Evolutionary conservation across 53 echinoderm and acorn worm genomes (phyloP).

Genomic region (Actinopyga echinites): DNA sequence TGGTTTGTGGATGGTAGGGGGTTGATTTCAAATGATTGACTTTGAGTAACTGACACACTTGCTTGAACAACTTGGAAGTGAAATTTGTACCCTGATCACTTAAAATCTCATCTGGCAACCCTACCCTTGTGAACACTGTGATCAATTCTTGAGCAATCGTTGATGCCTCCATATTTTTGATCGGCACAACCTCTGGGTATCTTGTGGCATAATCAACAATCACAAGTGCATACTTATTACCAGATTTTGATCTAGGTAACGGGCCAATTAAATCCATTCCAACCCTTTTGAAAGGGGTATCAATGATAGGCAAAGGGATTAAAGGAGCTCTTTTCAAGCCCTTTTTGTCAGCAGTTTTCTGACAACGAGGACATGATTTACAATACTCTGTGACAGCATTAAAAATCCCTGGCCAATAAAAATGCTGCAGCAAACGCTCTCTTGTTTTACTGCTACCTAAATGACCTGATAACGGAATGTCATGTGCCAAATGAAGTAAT

Average conservation of each 20-base stretch:
- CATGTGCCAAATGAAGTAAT: slow-evolving; percentile 16
- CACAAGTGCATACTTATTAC: slow-evolving; percentile 26
- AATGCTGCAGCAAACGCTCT: not conserved
- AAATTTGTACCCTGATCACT: slow-evolving; percentile 37
- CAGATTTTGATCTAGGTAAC: not conserved
- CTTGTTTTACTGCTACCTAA: slow-evolving; percentile 16
- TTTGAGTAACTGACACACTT: not conserved
- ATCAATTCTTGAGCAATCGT: slow-evolving; percentile 24
- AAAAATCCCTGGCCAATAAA: slow-evolving; percentile 35
- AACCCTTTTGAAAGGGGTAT: slow-evolving; percentile 36
- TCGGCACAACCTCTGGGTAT: slow-evolving; percentile 23
- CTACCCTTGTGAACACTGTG: slow-evolving; percentile 24
- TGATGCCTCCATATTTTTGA: not conserved
- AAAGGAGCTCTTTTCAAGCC: not conserved
- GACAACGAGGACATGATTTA: slow-evolving; percentile 27
- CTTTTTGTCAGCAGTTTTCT: not conserved
- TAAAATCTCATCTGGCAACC: slow-evolving; percentile 18
- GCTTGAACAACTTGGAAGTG: not conserved
- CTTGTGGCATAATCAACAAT: slow-evolving; percentile 40
- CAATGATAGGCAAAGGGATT: slow-evolving; percentile 5
- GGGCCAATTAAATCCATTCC: slow-evolving; percentile 35
- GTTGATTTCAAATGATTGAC: slow-evolving; percentile 2
- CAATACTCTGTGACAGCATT: not conserved
- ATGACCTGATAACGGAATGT: not conserved
- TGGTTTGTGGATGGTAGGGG: slow-evolving; percentile 37